Evolutionary conservation across 2,113 vertebrate genomes (phyloP).

Genomic region (Ageneiosus marmoratus): DNA sequence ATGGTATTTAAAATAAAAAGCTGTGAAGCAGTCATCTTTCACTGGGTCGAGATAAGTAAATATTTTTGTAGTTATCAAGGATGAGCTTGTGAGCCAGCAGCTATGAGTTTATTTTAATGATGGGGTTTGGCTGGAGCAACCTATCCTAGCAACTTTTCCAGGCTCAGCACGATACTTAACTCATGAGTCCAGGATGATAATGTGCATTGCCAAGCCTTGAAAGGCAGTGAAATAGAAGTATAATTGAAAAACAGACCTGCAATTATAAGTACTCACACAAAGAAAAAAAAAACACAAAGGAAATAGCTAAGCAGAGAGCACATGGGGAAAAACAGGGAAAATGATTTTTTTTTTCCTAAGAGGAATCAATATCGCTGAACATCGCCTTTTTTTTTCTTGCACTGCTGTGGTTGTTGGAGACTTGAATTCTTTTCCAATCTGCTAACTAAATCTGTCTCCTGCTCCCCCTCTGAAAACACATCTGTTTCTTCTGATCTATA

Average conservation of each 20-base stretch:
- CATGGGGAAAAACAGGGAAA: slow-evolving; percentile 13
- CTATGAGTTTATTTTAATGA: slow-evolving; percentile 78
- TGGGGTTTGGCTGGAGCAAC: slow-evolving; percentile 64
- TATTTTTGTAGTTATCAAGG: slow-evolving; percentile 91
- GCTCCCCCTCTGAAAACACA: slow-evolving; percentile 36
- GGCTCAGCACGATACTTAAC: slow-evolving; percentile 49
- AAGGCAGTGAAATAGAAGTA: slow-evolving; percentile 42
- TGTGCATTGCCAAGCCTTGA: slow-evolving; percentile 15
- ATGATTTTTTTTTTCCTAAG: slow-evolving; percentile 30
- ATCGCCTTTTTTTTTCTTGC: neutral
- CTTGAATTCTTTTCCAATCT: slow-evolving; percentile 25
- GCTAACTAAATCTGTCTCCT: slow-evolving; percentile 46
- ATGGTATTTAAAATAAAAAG: neutral
- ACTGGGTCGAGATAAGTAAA: slow-evolving; percentile 81
- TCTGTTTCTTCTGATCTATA: slow-evolving; percentile 40
- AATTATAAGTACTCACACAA: slow-evolving; percentile 50
- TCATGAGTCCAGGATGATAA: slow-evolving; percentile 29
- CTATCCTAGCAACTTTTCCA: slow-evolving; percentile 76
- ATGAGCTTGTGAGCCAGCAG: slow-evolving; percentile 73
- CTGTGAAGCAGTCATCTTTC: slow-evolving; percentile 69
- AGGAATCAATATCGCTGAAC: slow-evolving; percentile 47
- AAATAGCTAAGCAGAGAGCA: slow-evolving; percentile 40
- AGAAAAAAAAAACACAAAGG: slow-evolving; percentile 45
- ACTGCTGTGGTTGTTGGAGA: slow-evolving; percentile 21
- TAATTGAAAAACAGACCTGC: slow-evolving; percentile 48